Evolutionary conservation across 2,113 vertebrate genomes (phyloP).

Genomic region (Galemys pyrenaicus): DNA sequence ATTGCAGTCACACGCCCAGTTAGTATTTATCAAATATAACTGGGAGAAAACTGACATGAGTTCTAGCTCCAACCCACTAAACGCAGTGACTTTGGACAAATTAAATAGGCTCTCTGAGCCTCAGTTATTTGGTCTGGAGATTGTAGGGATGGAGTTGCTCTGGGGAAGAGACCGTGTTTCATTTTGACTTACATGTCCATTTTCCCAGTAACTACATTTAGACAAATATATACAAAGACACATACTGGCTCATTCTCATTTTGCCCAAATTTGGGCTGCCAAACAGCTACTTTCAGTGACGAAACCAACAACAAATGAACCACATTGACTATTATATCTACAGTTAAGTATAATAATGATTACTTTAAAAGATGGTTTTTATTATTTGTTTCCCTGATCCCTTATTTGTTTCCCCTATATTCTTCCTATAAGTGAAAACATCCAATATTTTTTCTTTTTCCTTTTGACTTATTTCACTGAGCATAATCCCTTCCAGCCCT

Average conservation of each 20-base stretch:
- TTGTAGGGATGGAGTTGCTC: neutral
- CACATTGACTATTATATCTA: neutral
- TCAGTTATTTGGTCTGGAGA: neutral
- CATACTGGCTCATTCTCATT: neutral
- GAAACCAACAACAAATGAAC: neutral
- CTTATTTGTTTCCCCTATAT: no score
- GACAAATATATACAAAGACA: neutral
- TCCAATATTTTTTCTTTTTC: no score
- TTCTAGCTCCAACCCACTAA: conserved; percentile 14
- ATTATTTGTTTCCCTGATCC: no score
- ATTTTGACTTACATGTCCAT: conserved; percentile 13
- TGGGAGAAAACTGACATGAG: conserved; percentile 32
- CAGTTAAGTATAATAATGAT: conserved; percentile 7
- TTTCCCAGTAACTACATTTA: neutral
- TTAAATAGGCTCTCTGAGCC: neutral
- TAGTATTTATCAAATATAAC: conserved; percentile 41
- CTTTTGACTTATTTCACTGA: no score
- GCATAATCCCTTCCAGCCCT: no score
- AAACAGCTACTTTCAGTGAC: neutral
- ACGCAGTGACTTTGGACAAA: neutral
- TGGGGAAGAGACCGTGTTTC: neutral
- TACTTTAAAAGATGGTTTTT: neutral
- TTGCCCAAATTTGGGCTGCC: neutral
- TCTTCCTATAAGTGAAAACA: no score
- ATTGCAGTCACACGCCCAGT: neutral